phyloP scores from a whole-genome alignment of 2,888 invertebrate genomes.

The Drosophila setosimentum region DNA sequence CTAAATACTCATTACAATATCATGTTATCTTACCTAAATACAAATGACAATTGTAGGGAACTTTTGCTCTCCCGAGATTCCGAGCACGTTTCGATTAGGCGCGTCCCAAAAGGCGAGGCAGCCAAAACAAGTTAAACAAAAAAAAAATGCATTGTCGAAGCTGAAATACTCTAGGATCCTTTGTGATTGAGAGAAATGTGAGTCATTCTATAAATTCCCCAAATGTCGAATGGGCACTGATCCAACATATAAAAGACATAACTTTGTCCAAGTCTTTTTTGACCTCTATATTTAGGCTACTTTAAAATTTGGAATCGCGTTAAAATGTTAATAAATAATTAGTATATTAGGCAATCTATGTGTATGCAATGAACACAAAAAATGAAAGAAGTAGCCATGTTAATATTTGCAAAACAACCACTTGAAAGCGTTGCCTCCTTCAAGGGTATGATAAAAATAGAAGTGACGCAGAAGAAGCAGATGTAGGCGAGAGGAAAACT shows the following conservation, averaged over 20 bases:
- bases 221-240: background rate
- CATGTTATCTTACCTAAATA: conserved; percentile 24
- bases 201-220: background rate
- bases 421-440: conserved; percentile 11
- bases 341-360: background rate
- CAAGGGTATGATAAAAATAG: conserved; percentile 37
- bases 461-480: conserved; percentile 16
- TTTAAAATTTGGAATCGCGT: background rate
- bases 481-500: conserved; percentile 49
- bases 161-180: conserved; percentile 10
- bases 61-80: conserved; percentile 32
- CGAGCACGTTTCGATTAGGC: conserved; percentile 76
- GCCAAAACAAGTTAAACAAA: conserved; percentile 23
- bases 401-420: background rate
- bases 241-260: background rate
- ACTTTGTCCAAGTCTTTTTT: background rate
- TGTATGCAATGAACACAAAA: background rate
- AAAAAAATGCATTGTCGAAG: conserved; percentile 6
- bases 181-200: background rate
- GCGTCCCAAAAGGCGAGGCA: conserved; percentile 63
- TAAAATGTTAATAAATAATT: too few species aligned
- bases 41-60: conserved; percentile 33
- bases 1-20: conserved; percentile 27
- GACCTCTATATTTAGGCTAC: background rate
- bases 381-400: background rate